Evolutionary conservation across 2,888 invertebrate genomes (phyloP).

Genomic region (Dynastes grantii): DNA sequence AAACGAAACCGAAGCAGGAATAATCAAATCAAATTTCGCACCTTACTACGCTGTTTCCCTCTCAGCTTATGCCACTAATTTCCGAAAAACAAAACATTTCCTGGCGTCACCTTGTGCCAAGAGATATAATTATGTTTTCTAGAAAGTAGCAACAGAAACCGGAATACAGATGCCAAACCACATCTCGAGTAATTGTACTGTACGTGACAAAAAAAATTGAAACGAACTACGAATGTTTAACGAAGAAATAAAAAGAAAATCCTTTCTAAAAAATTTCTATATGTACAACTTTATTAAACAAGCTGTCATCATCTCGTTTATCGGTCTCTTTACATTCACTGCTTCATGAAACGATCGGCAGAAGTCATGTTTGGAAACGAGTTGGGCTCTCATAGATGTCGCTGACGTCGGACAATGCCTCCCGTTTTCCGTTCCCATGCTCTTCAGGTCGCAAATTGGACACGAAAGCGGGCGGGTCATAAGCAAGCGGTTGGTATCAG

Average conservation of each 20-base stretch:
- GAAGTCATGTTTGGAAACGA: constrained; percentile 15
- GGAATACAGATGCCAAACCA: too few species aligned
- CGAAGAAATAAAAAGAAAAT: not conserved
- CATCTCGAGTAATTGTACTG: too few species aligned
- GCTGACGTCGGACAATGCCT: constrained; percentile 11
- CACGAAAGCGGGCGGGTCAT: constrained; percentile 7
- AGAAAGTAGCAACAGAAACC: too few species aligned
- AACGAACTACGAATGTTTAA: not conserved
- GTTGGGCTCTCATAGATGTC: constrained; percentile 4
- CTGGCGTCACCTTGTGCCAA: too few species aligned
- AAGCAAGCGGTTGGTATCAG: constrained; percentile 15
- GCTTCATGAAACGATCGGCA: not conserved
- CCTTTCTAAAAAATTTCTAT: not conserved
- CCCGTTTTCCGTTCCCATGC: constrained; percentile 8
- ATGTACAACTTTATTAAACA: not conserved
- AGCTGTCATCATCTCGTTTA: constrained; percentile 1
- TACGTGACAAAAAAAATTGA: too few species aligned
- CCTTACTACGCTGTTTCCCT: too few species aligned
- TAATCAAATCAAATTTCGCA: too few species aligned
- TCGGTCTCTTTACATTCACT: not conserved
- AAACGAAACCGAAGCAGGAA: too few species aligned
- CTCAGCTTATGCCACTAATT: too few species aligned
- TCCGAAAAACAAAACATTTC: too few species aligned
- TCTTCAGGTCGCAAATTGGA: constrained; percentile 2
- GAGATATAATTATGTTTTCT: too few species aligned